These are phyloP conservation scores for Glyphotaelius pellucidus DNA, from an alignment of 2,888 invertebrate genomes.

Conservation along the genomic window DNA sequence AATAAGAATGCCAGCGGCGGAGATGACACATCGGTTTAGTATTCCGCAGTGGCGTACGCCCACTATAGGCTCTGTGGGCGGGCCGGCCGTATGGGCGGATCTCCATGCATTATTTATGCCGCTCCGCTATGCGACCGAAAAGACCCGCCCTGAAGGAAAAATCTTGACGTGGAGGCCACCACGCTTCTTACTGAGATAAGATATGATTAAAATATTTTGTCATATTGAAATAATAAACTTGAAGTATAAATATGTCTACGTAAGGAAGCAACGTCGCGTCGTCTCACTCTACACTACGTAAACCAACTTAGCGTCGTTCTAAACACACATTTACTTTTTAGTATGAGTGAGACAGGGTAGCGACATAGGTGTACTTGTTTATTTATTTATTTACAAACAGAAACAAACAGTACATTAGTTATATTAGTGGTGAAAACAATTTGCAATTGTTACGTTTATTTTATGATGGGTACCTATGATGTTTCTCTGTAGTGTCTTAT, in stretches of 20 bases:
- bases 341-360: background rate
- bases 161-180: background rate
- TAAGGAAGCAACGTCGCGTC: background rate
- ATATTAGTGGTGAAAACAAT: too few species aligned
- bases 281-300: too few species aligned
- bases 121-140: constrained; percentile 42
- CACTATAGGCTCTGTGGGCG: constrained; percentile 48
- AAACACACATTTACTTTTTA: background rate
- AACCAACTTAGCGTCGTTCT: too few species aligned
- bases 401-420: too few species aligned
- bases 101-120: constrained; percentile 63
- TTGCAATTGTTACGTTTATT: too few species aligned
- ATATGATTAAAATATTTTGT: background rate
- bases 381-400: too few species aligned
- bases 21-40: constrained; percentile 48
- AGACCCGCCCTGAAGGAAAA: constrained; percentile 39
- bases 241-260: background rate
- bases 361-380: too few species aligned
- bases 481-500: too few species aligned
- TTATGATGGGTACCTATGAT: too few species aligned
- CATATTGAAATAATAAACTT: background rate
- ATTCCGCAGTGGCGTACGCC: constrained; percentile 52
- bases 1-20: constrained; percentile 33
- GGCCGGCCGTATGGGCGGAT: constrained; percentile 52
- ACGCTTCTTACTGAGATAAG: background rate